Percentiles rank a stretch among this genome's conserved stretches.
Conservation (phyloP, 2,113 vertebrate species). For the mouse (Mus musculus) region GRCm39 chr11:76267001-76267500, state of each 20-base stretch:
- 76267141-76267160: not conserved
- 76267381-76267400: not conserved
- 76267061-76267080: not conserved
- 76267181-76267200: not conserved
- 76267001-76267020: not conserved
- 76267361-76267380: not conserved
- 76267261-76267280: not conserved
- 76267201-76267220: not conserved
- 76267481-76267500: not conserved
- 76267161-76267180: not conserved
- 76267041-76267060: not conserved
- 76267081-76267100: slow-evolving; percentile 16
- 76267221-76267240: not conserved
- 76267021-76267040: not conserved
- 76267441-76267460: not conserved
- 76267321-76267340: not conserved
- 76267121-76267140: not conserved
- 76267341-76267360: not conserved
- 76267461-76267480: not conserved
- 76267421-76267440: not conserved
- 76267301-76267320: not conserved
- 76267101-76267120: not conserved
- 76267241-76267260: not conserved
- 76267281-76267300: slow-evolving; percentile 1
- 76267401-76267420: not conserved